Evolutionary conservation across 2,797 vertebrate species (phyloP), one percentile per base, ranked within the genome.

Genomic region (Chaetophractus vellerosus): DNA sequence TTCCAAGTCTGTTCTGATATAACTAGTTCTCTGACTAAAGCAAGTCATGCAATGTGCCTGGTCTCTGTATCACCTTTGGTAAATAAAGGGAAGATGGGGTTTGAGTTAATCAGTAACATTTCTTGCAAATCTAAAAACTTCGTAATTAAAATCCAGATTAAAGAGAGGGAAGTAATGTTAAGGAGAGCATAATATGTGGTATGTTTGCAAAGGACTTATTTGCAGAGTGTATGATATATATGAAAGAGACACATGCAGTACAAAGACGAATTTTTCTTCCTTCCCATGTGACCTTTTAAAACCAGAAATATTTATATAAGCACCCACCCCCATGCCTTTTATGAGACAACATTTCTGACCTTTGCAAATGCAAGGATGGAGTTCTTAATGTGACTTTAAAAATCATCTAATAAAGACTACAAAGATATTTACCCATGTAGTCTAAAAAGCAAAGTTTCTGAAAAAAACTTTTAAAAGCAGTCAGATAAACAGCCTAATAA

Each of bases 391-490:
- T 91, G 84, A 94, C 88, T 97, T 96, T 88, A 88, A 96, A 94
- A 97, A 96, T 96, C 93, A 95, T 92, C 96, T 96, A 95, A 95
- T 91, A 94, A 95, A 95, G 63, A 95, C 88, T 52, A 92, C 90
- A 93, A 88, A 93, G 94, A 82, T 96, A 97, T 93, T 97, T 96
- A 97, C 55, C 41, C 76, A 45, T 33, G 48, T 52, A 52, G 63
- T 94, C 55, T 90, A 83, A 74, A 87, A 92, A 79, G 82, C 83
- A 83, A 90, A 87, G 18, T 93, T 92, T 87, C 61, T 76, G 83
- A 45, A 45, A 45, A 88, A 93, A 50, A 15, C 24, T 98, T 95
- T 97, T 84, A 84, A 96, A 98, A 97, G 36, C 79, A 96, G 88
- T 72, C 33, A 86, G 71, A 87, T 95, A 96, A 97, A 91, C 82